phyloP scores from a whole-genome alignment of 2,888 invertebrate species.

The Leptinotarsa tumamoca region DNA sequence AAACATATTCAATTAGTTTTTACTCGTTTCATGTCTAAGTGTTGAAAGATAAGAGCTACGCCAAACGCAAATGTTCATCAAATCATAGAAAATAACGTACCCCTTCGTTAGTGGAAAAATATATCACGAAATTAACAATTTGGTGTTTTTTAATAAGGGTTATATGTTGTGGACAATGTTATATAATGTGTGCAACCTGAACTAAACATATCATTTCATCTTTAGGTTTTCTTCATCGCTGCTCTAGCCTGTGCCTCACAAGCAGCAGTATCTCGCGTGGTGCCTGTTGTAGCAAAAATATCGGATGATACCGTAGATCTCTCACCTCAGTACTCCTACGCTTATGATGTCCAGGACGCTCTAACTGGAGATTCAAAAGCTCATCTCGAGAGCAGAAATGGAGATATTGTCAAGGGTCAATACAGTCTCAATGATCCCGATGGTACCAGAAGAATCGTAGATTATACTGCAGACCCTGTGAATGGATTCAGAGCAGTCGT shows the following conservation, averaged over 20 bases:
- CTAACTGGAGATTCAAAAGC: slow-evolving; percentile 73
- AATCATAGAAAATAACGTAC: too few species aligned
- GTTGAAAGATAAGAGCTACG: too few species aligned
- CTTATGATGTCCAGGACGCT: slow-evolving; percentile 77
- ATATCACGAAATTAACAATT: too few species aligned
- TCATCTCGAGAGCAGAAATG: slow-evolving; percentile 70
- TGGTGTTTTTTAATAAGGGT: too few species aligned
- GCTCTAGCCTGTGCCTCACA: slow-evolving; percentile 45
- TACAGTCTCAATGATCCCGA: slow-evolving; percentile 76
- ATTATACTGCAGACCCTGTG: slow-evolving; percentile 75
- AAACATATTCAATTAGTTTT: too few species aligned
- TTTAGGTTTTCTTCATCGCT: slow-evolving; percentile 55
- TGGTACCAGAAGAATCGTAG: slow-evolving; percentile 73
- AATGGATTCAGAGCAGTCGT: slow-evolving; percentile 78
- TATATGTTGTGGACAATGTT: too few species aligned
- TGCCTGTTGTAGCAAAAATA: slow-evolving; percentile 65
- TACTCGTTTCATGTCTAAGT: too few species aligned
- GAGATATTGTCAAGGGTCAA: slow-evolving; percentile 75
- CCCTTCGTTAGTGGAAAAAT: too few species aligned
- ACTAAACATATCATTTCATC: background rate
- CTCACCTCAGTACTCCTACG: slow-evolving; percentile 76
- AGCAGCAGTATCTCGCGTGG: slow-evolving; percentile 43
- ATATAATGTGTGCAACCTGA: background rate
- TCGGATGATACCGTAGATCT: slow-evolving; percentile 69
- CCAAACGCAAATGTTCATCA: too few species aligned